These are phyloP conservation scores for Geodia barretti DNA, from an alignment of 37 sponge, comb jelly and placozoan species.

Conservation along the genomic window DNA sequence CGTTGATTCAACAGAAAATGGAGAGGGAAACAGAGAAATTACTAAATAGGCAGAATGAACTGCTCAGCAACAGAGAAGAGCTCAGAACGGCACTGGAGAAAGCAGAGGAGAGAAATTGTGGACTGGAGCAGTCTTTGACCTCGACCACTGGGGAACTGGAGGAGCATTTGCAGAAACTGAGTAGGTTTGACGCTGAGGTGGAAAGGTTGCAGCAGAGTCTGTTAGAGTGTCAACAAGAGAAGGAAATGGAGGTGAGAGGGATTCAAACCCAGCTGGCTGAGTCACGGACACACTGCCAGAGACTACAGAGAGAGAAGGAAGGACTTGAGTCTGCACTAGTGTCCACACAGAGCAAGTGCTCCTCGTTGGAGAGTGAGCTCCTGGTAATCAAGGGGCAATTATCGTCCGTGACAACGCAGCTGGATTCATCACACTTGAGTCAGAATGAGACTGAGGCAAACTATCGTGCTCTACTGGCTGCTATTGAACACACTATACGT, in stretches of 20 bases:
- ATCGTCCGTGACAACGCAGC: background rate
- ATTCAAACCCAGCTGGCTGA: conserved; percentile 13
- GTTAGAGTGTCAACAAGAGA: conserved; percentile 3
- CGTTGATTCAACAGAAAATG: conserved; percentile 13
- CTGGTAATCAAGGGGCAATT: background rate
- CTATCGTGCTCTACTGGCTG: background rate
- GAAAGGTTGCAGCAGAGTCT: conserved; percentile 12
- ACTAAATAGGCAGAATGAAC: conserved; percentile 2
- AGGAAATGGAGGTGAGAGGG: background rate
- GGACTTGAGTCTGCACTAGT: background rate
- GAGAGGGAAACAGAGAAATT: background rate
- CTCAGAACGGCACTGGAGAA: background rate
- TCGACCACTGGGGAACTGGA: background rate
- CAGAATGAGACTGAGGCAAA: background rate
- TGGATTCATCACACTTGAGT: background rate
- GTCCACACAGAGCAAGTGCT: background rate
- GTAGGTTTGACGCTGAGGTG: background rate
- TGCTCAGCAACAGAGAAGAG: conserved; percentile 6
- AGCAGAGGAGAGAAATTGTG: background rate
- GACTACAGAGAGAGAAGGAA: conserved; percentile 7
- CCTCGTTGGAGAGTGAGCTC: background rate
- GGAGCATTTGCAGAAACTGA: conserved; percentile 14
- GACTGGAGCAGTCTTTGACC: background rate
- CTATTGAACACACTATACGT: background rate
- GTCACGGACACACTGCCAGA: background rate